Conservation (phyloP, 2,113 vertebrate genomes). For the Actenoides hombroni region DNA sequence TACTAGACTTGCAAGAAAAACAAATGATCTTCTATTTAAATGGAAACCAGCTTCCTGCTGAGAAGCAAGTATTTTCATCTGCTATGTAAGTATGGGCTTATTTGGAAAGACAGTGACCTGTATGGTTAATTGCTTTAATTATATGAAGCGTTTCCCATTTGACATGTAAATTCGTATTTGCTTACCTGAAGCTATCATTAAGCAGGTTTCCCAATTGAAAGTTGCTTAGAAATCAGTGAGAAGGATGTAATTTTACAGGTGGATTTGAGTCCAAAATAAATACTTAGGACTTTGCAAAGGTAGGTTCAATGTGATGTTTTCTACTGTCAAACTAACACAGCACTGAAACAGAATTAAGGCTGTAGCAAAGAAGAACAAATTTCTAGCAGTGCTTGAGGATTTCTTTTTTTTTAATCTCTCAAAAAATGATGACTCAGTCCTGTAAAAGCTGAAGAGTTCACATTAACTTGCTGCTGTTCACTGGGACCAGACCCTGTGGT, state of each 20-base stretch:
- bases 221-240: background rate
- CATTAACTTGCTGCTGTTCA: background rate
- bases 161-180: background rate
- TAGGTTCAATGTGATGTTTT: background rate
- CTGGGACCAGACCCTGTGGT: background rate
- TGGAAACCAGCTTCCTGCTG: constrained; percentile 93
- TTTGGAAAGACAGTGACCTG: background rate
- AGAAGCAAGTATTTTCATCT: constrained; percentile 98
- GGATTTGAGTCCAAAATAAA: background rate
- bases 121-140: background rate
- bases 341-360: background rate
- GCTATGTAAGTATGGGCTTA: constrained; percentile 84
- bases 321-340: background rate
- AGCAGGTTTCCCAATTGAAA: background rate
- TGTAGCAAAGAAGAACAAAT: background rate
- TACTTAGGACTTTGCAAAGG: background rate
- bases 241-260: background rate
- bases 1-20: constrained; percentile 97
- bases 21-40: constrained; percentile 99
- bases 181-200: background rate
- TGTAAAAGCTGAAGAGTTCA: background rate
- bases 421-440: background rate
- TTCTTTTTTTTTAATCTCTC: background rate
- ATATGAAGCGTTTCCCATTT: background rate
- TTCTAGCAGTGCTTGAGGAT: background rate